These are phyloP conservation scores for Apostichopus japonicus DNA, from an alignment of 35 echinoderm and acorn worm genomes.

Conservation along the genomic window DNA sequence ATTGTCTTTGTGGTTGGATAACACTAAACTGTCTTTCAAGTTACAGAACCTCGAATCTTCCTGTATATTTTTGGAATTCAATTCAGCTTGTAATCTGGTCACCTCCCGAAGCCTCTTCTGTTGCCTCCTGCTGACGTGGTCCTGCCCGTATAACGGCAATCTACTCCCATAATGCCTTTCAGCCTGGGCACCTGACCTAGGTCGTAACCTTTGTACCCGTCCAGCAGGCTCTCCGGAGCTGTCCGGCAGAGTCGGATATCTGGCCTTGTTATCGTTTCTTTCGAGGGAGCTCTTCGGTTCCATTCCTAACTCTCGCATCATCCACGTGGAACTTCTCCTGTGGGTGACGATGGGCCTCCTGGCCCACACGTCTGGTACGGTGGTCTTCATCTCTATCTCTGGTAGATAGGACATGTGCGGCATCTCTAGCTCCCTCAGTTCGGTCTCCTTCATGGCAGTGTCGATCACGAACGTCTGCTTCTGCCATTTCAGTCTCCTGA, in stretches of 20 bases:
- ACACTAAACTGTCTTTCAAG: too few relatives aligned
- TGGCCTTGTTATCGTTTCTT: not conserved
- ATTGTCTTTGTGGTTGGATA: too few relatives aligned
- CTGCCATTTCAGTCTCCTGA: constrained; percentile 74
- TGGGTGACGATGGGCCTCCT: constrained; percentile 61
- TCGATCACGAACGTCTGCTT: constrained; percentile 78
- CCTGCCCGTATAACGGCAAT: constrained; percentile 75
- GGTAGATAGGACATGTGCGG: constrained; percentile 84
- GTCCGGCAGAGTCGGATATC: not conserved
- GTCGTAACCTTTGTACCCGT: constrained; percentile 5
- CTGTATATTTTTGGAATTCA: constrained; percentile 41
- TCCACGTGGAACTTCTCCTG: constrained; percentile 49
- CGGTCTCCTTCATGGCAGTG: constrained; percentile 84
- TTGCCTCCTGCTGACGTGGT: constrained; percentile 54
- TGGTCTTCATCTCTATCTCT: constrained; percentile 83
- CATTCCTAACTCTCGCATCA: constrained; percentile 55
- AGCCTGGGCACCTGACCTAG: constrained; percentile 1
- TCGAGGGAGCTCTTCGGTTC: not conserved
- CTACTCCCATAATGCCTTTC: constrained; percentile 43
- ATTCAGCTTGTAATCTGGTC: constrained; percentile 45
- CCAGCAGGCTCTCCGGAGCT: not conserved
- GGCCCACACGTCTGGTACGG: constrained; percentile 70
- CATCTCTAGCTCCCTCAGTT: constrained; percentile 82
- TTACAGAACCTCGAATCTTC: constrained; percentile 56
- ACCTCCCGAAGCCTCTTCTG: constrained; percentile 53